Evolutionary conservation across 2,888 invertebrate genomes (phyloP).

Genomic region (Lomographa bimaculata): DNA sequence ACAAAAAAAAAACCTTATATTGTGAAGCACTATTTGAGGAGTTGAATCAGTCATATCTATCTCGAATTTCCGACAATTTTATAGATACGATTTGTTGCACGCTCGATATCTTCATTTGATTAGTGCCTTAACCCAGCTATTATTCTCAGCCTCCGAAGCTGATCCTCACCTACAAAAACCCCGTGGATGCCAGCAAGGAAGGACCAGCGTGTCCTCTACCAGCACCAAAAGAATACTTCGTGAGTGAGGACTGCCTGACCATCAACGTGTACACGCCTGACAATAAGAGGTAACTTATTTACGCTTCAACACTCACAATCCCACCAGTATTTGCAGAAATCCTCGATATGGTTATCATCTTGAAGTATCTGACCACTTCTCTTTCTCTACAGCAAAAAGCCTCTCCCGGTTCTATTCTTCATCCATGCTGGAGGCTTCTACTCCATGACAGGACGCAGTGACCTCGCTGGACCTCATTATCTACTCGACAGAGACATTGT

Average conservation of each 20-base stretch:
- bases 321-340: too few species aligned
- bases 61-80: too few species aligned
- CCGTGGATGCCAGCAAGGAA: conserved; percentile 83
- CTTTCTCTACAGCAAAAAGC: conserved; percentile 35
- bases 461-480: conserved; percentile 84
- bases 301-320: too few species aligned
- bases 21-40: too few species aligned
- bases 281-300: conserved; percentile 38
- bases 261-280: conserved; percentile 84
- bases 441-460: conserved; percentile 84
- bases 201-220: conserved; percentile 84
- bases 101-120: too few species aligned
- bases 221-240: conserved; percentile 41
- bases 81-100: too few species aligned
- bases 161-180: conserved; percentile 70
- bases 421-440: conserved; percentile 88
- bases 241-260: conserved; percentile 86
- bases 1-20: too few species aligned
- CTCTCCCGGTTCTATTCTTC: conserved; percentile 85
- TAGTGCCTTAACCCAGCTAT: too few species aligned
- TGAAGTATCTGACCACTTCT: too few species aligned
- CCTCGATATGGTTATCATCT: too few species aligned
- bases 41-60: too few species aligned
- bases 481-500: conserved; percentile 86
- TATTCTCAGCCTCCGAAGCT: conserved; percentile 73